Evolutionary conservation across 2,888 invertebrate genomes (phyloP), one percentile per base, ranked within the genome.

Genomic region (Hypolimnas misippus): DNA sequence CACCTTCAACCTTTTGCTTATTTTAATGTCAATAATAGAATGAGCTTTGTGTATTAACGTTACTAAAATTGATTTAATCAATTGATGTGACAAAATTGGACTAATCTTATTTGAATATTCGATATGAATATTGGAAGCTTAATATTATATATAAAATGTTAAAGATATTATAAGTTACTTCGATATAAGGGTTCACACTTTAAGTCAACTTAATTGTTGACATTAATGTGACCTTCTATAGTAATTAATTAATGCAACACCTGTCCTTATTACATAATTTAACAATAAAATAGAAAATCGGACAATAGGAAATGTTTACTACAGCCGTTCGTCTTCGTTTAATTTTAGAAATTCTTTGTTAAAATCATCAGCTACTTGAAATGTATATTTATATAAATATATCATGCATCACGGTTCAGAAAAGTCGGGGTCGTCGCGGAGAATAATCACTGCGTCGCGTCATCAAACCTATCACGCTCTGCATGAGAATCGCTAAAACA

Each of bases 21-120:
- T 54, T 59, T 53, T 44, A 52, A 17, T 40, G 8, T 35, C 52
- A 55, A 57, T 52, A 58, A 63, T 63, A 66, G 59, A 57, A 49
- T 10, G 62, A 29, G 16, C 44, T 54, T 50, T 55, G 44, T 16
- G 29, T 51, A 46, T 35, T n/a, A 14, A 16, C 31, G 50, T 25
- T 14, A 49, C 19, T 42, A 29, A 8, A n/a, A 35, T n/a, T 10
- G 21, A 33, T 46, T 21, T 12, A 44, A 46, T 4, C 19, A 44
- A 44, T 10, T 10, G 19, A 12, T 12, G 19, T 12, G n/a, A 46
- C 12, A 12, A 10, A 44, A 38, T 38, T n/a, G n/a, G n/a, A 38
- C 35, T 12, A 38, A 38, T 12, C 12, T 25, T 25, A 3, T 3
- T 25, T 25, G 25, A 5, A 25, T 25, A 25, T 25, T 25, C 25